phyloP scores from a whole-genome alignment of 2,113 vertebrate genomes.

The Limnothrissa miodon region DNA sequence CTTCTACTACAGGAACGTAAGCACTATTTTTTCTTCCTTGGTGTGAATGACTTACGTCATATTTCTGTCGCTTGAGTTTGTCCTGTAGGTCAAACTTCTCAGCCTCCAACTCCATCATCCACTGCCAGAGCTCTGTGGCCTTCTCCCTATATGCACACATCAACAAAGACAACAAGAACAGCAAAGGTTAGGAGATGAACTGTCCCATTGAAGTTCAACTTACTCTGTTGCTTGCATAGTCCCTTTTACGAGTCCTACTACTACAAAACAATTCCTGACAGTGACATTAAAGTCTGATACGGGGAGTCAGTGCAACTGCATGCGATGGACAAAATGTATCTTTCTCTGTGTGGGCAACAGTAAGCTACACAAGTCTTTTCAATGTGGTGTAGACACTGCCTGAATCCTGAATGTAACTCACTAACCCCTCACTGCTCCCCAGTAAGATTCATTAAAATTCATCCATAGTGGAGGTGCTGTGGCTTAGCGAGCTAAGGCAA shows the following conservation, averaged over 20 bases:
- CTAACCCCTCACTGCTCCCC: too few relatives aligned
- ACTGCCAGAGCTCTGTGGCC: constrained; percentile 84
- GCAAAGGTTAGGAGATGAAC: background rate
- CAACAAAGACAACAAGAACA: background rate
- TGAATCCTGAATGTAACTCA: too few relatives aligned
- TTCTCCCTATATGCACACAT: constrained; percentile 74
- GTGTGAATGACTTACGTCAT: constrained; percentile 76
- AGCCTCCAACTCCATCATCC: constrained; percentile 81
- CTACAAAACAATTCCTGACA: too few relatives aligned
- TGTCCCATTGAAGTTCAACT: background rate
- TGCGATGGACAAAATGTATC: background rate
- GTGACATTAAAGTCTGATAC: too few relatives aligned
- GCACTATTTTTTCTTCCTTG: background rate
- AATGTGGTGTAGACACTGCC: background rate
- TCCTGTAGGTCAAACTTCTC: constrained; percentile 91
- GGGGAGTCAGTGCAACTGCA: background rate
- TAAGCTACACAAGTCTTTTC: background rate
- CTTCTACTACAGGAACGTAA: background rate
- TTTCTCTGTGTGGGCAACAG: background rate
- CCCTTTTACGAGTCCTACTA: too few relatives aligned
- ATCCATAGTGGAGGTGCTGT: too few relatives aligned
- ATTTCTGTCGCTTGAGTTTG: constrained; percentile 90
- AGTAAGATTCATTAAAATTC: too few relatives aligned
- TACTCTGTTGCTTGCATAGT: too few relatives aligned
- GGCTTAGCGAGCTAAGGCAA: too few relatives aligned